Evolutionary conservation across 2,797 vertebrate species (phyloP).

Genomic region (Propithecus perrieri): DNA sequence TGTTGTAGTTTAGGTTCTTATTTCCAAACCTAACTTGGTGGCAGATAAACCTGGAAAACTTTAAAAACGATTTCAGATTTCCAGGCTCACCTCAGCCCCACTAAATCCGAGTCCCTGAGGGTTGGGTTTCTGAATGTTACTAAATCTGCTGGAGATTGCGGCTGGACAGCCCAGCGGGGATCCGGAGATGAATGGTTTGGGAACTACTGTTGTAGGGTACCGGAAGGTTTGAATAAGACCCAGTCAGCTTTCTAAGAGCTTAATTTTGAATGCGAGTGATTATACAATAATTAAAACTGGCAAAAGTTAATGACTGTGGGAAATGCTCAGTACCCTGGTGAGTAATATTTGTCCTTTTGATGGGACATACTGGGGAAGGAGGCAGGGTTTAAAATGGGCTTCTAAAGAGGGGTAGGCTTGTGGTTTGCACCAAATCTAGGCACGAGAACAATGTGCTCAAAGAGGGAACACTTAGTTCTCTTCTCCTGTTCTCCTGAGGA

Average conservation of each 20-base stretch:
- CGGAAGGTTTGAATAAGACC: background rate
- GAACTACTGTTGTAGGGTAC: too few species aligned
- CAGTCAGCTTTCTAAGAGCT: background rate
- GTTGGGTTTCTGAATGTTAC: background rate
- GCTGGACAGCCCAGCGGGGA: accelerated
- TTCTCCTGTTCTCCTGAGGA: background rate
- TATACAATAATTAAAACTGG: background rate
- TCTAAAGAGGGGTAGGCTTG: background rate
- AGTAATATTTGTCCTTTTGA: too few species aligned
- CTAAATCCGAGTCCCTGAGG: background rate
- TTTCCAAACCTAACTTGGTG: background rate
- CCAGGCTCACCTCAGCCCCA: background rate
- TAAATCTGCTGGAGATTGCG: background rate
- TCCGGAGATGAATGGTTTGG: background rate
- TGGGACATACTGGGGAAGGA: background rate
- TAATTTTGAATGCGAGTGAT: background rate
- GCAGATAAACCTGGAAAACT: background rate
- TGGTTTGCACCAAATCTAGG: background rate
- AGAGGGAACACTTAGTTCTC: background rate
- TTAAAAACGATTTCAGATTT: background rate
- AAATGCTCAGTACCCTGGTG: background rate
- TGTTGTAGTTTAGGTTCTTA: background rate
- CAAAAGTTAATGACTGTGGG: background rate
- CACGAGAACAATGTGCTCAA: background rate
- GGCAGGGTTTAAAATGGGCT: background rate